A percentile compares a stretch with the other conserved stretches of the same genome.
Conservation (phyloP, 2,888 invertebrate species). For the Crioceris asparagi region DNA sequence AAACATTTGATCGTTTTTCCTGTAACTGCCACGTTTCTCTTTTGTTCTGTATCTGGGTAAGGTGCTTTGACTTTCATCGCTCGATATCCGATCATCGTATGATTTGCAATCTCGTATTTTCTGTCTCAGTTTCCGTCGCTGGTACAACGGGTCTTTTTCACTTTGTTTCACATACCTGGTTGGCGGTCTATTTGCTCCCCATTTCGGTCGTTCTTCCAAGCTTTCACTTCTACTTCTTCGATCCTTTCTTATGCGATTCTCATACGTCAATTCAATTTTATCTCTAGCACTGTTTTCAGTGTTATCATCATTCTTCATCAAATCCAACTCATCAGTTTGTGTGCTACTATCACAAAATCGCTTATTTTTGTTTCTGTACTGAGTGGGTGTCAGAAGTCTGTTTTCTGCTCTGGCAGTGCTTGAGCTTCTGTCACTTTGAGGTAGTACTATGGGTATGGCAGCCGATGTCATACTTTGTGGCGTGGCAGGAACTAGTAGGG, state of each 20-base stretch:
- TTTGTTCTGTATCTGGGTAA: constrained; percentile 42
- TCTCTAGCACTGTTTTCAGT: constrained; percentile 31
- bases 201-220: constrained; percentile 57
- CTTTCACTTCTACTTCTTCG: constrained; percentile 46
- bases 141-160: constrained; percentile 79
- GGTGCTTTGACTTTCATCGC: constrained; percentile 51
- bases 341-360: constrained; percentile 52
- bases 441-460: constrained; percentile 24
- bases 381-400: constrained; percentile 48
- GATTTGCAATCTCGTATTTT: constrained; percentile 45
- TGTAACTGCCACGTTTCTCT: constrained; percentile 37
- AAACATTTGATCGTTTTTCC: constrained; percentile 40
- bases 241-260: constrained; percentile 44
- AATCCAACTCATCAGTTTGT: constrained; percentile 47
- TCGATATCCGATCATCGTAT: constrained; percentile 48
- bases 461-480: constrained; percentile 28
- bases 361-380: constrained; percentile 39
- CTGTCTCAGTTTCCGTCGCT: constrained; percentile 55
- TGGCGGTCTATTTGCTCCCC: constrained; percentile 67
- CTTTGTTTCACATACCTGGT: constrained; percentile 82
- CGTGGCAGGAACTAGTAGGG: constrained; percentile 44
- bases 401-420: constrained; percentile 36
- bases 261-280: constrained; percentile 40
- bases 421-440: constrained; percentile 20
- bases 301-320: constrained; percentile 11